Evolutionary conservation across 1,140 invertebrate genomes (phyloP), one percentile per base, ranked within the genome.

Genomic region (Neodiprion pinetum): DNA sequence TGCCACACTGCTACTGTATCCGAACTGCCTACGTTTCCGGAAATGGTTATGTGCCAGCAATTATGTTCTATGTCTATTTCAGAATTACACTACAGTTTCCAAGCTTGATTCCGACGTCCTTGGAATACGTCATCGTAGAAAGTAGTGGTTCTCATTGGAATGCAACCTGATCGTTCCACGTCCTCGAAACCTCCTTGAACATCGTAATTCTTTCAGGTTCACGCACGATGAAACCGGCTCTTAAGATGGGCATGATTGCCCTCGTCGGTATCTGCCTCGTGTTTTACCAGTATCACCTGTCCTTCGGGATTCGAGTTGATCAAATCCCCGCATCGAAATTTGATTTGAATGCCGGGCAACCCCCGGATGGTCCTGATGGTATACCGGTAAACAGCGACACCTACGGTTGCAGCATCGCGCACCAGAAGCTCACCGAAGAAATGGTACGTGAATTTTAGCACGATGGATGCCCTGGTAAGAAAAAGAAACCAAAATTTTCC

Each of bases 221-320:
- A 73, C 72, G 74, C 80, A 84, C 75, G 77, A 88, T 87, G 86
- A 87, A 82, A 80, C 80, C 85, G 72, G 83, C 81, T 67, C 85
- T 82, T 72, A 88, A 88, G 81, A 83, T 88, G 82, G 85, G 86
- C 75, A 76, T 87, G 73, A 81, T 88, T 67, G 85, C 81, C 77
- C 78, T 88, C 72, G 81, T 87, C 76, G 86, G 86, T 77, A 73
- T 87, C 50, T 85, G 84, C 77, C 80, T 88, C 72, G 76, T 87
- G 74, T 85, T 87, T 74, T 88, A 87, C 77, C 86, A 88, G 72
- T 88, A 88, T 72, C 86, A 87, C 73, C 80, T 88, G 67, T 87
- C 85, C 23, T 85, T 80, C 48, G 82, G 81, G 1, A 79, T 87
- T 49, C 82, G 85, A 74, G 84, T 87, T 69, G 86, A 86, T 75